Conservation (phyloP, 2,888 invertebrate species). For the Phalangium opilio region DNA sequence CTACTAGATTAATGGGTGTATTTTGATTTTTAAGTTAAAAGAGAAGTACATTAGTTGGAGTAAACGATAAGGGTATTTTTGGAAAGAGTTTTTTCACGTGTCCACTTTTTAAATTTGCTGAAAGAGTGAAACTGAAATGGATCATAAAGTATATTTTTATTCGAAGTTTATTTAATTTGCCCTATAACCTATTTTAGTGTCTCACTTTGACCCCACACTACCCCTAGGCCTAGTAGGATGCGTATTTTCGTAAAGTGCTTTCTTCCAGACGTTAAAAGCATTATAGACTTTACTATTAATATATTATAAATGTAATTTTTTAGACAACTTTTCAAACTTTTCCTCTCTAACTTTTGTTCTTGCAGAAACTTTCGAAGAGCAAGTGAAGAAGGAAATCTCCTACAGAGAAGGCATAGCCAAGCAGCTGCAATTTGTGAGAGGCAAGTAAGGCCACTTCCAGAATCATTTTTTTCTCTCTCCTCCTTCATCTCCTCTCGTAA, state of each 20-base stretch:
- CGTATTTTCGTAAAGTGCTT: neutral
- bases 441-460: slow-evolving; percentile 17
- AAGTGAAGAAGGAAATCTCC: slow-evolving; percentile 26
- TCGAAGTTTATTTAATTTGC: no score
- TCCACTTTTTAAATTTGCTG: no score
- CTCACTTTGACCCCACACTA: neutral
- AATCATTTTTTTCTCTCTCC: neutral
- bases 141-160: no score
- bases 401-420: slow-evolving; percentile 29
- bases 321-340: neutral
- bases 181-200: neutral
- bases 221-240: neutral
- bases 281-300: no score
- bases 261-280: neutral
- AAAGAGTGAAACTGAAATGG: no score
- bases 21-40: no score
- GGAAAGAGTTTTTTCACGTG: no score
- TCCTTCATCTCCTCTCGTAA: slow-evolving; percentile 1
- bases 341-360: neutral
- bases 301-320: no score
- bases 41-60: no score
- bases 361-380: slow-evolving; percentile 28
- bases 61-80: no score
- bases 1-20: no score
- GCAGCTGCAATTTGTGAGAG: slow-evolving; percentile 29